Evolutionary conservation across 1,140 invertebrate genomes (phyloP).

Genomic region (Drosophila bocqueti): DNA sequence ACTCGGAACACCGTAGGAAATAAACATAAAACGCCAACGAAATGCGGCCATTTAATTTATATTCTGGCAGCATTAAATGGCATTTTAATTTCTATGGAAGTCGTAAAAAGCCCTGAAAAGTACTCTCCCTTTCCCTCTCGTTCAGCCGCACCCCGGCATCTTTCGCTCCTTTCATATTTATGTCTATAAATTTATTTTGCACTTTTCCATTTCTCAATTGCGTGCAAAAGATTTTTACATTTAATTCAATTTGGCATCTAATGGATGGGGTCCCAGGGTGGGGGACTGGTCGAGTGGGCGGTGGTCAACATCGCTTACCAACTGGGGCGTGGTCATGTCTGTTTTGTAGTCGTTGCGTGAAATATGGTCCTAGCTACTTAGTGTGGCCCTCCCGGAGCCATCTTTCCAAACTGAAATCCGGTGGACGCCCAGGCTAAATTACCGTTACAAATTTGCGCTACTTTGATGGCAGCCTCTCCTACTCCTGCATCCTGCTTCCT

Average conservation of each 20-base stretch:
- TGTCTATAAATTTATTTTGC: constrained; percentile 62
- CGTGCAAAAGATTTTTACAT: constrained; percentile 83
- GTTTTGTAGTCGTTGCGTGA: constrained; percentile 59
- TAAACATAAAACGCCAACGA: constrained; percentile 49
- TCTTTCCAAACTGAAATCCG: constrained; percentile 34
- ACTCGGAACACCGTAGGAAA: constrained; percentile 27
- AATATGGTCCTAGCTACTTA: constrained; percentile 56
- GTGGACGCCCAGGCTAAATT: constrained; percentile 57
- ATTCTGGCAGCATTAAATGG: constrained; percentile 52
- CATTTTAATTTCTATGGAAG: constrained; percentile 65
- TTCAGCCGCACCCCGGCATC: not conserved
- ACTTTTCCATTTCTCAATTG: constrained; percentile 57
- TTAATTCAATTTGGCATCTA: constrained; percentile 63
- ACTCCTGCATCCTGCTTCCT: not conserved
- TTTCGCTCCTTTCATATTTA: constrained; percentile 47
- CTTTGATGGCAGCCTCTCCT: constrained; percentile 30
- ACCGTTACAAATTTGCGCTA: constrained; percentile 63
- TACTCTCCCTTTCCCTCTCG: not conserved
- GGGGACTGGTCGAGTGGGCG: not conserved
- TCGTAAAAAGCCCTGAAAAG: constrained; percentile 49
- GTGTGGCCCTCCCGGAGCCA: constrained; percentile 16
- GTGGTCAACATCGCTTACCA: constrained; percentile 10
- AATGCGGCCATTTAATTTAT: constrained; percentile 61
- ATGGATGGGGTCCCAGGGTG: constrained; percentile 17
- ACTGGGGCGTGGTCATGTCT: constrained; percentile 50